A percentile compares a stretch with the other conserved stretches of the same genome.
Evolutionary conservation across 1,140 invertebrate genomes (phyloP).

Genomic region (Cheumatopsyche charites): DNA sequence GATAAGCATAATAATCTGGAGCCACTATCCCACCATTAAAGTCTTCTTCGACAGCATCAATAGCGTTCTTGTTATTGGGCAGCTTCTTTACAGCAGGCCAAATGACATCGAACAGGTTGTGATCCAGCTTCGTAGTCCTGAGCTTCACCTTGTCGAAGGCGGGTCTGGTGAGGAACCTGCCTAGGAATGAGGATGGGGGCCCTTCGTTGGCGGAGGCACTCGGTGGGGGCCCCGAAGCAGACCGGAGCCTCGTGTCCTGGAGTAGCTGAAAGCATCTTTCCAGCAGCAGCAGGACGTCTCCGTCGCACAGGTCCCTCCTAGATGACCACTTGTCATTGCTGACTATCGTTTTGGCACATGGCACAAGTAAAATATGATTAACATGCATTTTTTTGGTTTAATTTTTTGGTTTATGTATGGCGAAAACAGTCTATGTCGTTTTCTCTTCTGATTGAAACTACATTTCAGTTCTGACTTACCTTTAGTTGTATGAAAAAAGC

Average conservation of each 20-base stretch:
- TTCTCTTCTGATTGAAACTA: no score
- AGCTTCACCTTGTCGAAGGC: slow-evolving; percentile 74
- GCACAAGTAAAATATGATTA: not conserved
- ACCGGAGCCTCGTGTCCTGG: slow-evolving; percentile 63
- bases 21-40: slow-evolving; percentile 74
- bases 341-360: slow-evolving; percentile 29
- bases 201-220: slow-evolving; percentile 64
- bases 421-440: slow-evolving; percentile 32
- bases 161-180: slow-evolving; percentile 68
- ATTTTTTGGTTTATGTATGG: not conserved
- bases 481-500: no score
- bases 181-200: slow-evolving; percentile 67
- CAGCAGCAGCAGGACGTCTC: slow-evolving; percentile 70
- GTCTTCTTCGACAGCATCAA: slow-evolving; percentile 67
- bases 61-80: slow-evolving; percentile 63
- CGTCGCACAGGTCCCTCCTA: slow-evolving; percentile 69
- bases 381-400: slow-evolving; percentile 24
- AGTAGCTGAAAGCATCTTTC: slow-evolving; percentile 74
- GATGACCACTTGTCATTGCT: slow-evolving; percentile 70
- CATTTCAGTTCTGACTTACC: no score
- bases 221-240: slow-evolving; percentile 56
- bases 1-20: slow-evolving; percentile 83
- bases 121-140: slow-evolving; percentile 74
- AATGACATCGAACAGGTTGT: slow-evolving; percentile 80
- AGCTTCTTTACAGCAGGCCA: slow-evolving; percentile 80